Evolutionary conservation across 2,888 invertebrate species (phyloP).

Genomic region (Drosophila villosipedis): DNA sequence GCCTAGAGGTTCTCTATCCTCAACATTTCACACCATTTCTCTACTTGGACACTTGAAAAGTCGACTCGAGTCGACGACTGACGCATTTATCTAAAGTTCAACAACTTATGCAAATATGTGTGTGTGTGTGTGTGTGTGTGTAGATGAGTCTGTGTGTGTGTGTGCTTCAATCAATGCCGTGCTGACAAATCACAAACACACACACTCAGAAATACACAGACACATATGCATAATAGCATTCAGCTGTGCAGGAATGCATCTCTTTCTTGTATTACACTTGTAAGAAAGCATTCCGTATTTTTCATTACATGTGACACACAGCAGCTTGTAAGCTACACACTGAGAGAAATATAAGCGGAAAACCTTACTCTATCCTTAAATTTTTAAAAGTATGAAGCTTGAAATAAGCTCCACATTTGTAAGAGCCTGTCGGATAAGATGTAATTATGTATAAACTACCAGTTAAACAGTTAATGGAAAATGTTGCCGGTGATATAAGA

Average conservation of each 20-base stretch:
- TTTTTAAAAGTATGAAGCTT: background rate
- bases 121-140: slow-evolving; percentile 50
- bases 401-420: background rate
- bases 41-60: slow-evolving; percentile 28
- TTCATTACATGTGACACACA: background rate
- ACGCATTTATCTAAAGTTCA: slow-evolving; percentile 74
- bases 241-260: slow-evolving; percentile 64
- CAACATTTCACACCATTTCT: background rate
- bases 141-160: slow-evolving; percentile 28
- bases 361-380: background rate
- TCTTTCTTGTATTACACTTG: slow-evolving; percentile 26
- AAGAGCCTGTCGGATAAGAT: background rate
- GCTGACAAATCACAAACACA: slow-evolving; percentile 39
- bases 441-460: background rate
- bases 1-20: slow-evolving; percentile 30
- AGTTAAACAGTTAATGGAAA: background rate
- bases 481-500: background rate
- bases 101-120: slow-evolving; percentile 72
- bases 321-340: background rate
- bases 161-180: slow-evolving; percentile 67
- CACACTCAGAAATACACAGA: slow-evolving; percentile 19
- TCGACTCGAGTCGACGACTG: slow-evolving; percentile 13
- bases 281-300: background rate
- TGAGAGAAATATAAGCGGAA: background rate
- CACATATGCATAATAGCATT: slow-evolving; percentile 32